Conservation (phyloP, 2,888 invertebrate genomes). For the Eubasilissa splendida region DNA sequence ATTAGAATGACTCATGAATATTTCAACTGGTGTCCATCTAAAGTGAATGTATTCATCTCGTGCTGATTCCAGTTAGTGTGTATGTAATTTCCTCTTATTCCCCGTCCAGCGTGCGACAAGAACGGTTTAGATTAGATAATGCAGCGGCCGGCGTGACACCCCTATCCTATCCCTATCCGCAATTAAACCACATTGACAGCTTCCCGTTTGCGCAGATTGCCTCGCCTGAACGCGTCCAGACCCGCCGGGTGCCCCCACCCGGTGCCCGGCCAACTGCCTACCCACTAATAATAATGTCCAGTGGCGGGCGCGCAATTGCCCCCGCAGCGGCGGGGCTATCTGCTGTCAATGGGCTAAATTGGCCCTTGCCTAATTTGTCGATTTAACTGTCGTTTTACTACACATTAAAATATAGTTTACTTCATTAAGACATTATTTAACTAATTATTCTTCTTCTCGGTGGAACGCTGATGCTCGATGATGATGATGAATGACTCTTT, state of each 20-base stretch:
- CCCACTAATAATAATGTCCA: constrained; percentile 54
- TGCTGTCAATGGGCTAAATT: constrained; percentile 1
- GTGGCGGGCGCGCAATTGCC: constrained; percentile 59
- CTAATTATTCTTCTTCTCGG: not conserved
- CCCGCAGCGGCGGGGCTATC: not conserved
- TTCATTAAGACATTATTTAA: not conserved
- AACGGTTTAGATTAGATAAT: not conserved
- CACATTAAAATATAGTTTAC: too few relatives aligned
- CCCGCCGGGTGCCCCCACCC: constrained; percentile 53
- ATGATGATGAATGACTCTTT: too few relatives aligned
- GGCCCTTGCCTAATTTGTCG: not conserved
- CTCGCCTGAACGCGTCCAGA: not conserved
- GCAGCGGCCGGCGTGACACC: not conserved
- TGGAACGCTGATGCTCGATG: not conserved
- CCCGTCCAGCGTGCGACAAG: too few relatives aligned
- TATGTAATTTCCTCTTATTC: too few relatives aligned
- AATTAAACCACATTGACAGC: constrained; percentile 27
- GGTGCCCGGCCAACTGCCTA: constrained; percentile 50
- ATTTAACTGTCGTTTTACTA: too few relatives aligned
- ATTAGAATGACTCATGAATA: too few relatives aligned
- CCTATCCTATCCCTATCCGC: constrained; percentile 12
- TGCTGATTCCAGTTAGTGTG: too few relatives aligned
- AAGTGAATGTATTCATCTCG: too few relatives aligned
- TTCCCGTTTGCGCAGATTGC: constrained; percentile 21
- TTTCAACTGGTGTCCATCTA: too few relatives aligned